Evolutionary conservation across 92 coral and sea anemone species (phyloP), one percentile per base, ranked within the genome.

Genomic region (Umimayanthus chanpuru): DNA sequence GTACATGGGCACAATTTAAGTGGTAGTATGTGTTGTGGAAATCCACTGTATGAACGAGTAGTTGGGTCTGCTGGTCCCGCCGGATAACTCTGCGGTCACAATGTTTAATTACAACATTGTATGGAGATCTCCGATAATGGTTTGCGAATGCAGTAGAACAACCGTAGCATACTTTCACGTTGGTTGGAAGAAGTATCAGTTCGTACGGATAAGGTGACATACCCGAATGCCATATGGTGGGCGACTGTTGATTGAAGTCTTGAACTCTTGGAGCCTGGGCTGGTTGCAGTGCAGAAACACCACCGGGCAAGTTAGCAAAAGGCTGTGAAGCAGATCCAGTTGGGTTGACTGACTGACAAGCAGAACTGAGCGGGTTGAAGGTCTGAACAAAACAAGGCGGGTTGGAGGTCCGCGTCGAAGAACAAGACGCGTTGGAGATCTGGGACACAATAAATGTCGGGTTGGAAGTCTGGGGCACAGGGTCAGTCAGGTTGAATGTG

Each of bases 181-280:
- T 77, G 50, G 36, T 77, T 77, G 58, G 81, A 77, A 77, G 61
- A n/a, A 77, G 61, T 44, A 41, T 77, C 55, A 75, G 53, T 75
- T 75, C 55, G 70, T 80, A 53, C 14, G 66, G 71, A 26, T 28
- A 80, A 23, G 68, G 85, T 80, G 85, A 81, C 74, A 81, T 58
- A 81, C 85, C 85, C 85, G 73, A 81, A 81, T 81, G 85, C 71
- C 85, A 81, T 56, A 81, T 66, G 49, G 85, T 58, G 53, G 73
- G 73, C 47, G 47, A 36, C 11, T 81, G 0, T 32, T 32, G 36
- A 32, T 32, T 32, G 2, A 32, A 32, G 36, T 32, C 36, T 32
- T 32, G 36, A 32, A 32, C 36, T 32, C 36, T 32, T 0, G 36
- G 36, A 32, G 36, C 36, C 36, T 32, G 36, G 36, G 36, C 36